Evolutionary conservation across 1,140 invertebrate genomes (phyloP).

Genomic region (Leptonema lineaticorne): DNA sequence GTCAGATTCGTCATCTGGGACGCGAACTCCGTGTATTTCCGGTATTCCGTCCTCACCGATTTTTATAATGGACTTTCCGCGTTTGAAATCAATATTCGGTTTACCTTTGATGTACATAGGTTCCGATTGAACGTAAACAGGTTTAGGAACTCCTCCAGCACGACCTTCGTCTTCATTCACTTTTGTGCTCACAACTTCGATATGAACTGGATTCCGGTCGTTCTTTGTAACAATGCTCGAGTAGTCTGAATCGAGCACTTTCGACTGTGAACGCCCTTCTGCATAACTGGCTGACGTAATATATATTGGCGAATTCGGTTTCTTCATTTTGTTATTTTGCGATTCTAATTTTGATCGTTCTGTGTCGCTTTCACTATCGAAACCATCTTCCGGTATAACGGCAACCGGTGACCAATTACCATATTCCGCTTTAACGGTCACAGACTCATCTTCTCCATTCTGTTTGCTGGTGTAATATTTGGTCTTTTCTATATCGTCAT

Average conservation of each 20-base stretch:
- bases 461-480: conserved; percentile 54
- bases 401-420: conserved; percentile 57
- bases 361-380: conserved; percentile 51
- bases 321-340: conserved; percentile 14
- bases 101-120: conserved; percentile 60
- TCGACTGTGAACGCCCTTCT: conserved; percentile 50
- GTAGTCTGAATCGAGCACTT: conserved; percentile 50
- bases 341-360: conserved; percentile 21
- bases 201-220: conserved; percentile 56
- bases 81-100: conserved; percentile 53
- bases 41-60: conserved; percentile 72
- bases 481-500: conserved; percentile 43
- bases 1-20: conserved; percentile 80
- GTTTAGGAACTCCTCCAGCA: conserved; percentile 60
- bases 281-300: conserved; percentile 54
- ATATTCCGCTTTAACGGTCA: conserved; percentile 54
- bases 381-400: conserved; percentile 45
- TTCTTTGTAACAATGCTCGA: conserved; percentile 52
- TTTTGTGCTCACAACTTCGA: conserved; percentile 56
- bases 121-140: conserved; percentile 65
- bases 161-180: conserved; percentile 52
- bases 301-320: conserved; percentile 45
- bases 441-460: conserved; percentile 50
- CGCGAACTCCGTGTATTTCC: conserved; percentile 75
- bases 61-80: conserved; percentile 57